These are phyloP conservation scores for Aphis gossypii DNA, from an alignment of 1,140 invertebrate genomes.

Conservation along the genomic window DNA sequence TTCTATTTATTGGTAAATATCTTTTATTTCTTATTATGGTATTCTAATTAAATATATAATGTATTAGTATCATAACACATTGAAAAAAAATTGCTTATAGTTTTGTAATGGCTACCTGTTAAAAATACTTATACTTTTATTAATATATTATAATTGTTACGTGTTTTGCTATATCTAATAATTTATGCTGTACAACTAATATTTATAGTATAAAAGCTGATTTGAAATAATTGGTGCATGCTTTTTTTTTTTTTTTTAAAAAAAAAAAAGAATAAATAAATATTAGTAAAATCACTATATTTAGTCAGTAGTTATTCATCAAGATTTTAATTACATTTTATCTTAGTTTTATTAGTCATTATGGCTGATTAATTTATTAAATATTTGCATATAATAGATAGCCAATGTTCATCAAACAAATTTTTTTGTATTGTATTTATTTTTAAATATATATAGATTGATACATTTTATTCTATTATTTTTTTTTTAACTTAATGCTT, in stretches of 20 bases:
- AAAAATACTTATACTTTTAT: neutral
- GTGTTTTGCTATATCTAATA: neutral
- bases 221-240: too few species aligned
- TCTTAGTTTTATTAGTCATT: neutral
- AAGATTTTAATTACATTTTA: too few species aligned
- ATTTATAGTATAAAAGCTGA: too few species aligned
- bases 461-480: neutral
- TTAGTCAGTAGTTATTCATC: too few species aligned
- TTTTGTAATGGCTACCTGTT: neutral
- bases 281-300: too few species aligned
- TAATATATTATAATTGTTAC: neutral
- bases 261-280: too few species aligned
- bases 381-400: neutral
- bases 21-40: neutral
- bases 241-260: too few species aligned
- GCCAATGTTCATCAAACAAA: neutral
- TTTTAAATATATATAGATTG: neutral
- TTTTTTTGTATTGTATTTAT: neutral
- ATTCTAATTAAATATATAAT: neutral
- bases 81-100: neutral
- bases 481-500: neutral
- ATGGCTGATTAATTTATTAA: neutral
- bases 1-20: neutral
- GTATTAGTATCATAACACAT: neutral
- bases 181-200: too few species aligned